Evolutionary conservation across 2,888 invertebrate species (phyloP).

Genomic region (Clistopyga incitator): DNA sequence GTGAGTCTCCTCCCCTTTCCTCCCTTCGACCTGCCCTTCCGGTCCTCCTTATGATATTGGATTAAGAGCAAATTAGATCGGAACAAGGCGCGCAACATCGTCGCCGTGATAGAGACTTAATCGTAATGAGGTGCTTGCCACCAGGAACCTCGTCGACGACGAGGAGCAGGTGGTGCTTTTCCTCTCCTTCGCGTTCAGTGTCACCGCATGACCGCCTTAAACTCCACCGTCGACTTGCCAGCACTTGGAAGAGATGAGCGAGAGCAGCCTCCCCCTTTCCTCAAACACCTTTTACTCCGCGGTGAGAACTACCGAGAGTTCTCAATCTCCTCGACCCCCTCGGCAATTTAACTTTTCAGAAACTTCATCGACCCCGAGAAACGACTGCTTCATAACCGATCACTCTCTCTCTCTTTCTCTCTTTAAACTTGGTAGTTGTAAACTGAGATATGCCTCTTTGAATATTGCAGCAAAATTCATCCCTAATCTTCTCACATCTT

Average conservation of each 20-base stretch:
- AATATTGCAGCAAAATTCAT: not conserved
- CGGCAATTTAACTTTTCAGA: constrained; percentile 56
- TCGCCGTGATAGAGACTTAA: constrained; percentile 53
- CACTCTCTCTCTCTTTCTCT: constrained; percentile 8
- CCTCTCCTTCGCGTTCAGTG: not conserved
- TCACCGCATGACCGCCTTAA: not conserved
- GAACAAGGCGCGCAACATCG: constrained; percentile 30
- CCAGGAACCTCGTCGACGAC: constrained; percentile 12
- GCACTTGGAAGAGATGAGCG: constrained; percentile 8
- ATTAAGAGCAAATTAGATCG: constrained; percentile 62
- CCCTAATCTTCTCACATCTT: not conserved
- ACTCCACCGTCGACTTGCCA: not conserved
- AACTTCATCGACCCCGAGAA: constrained; percentile 40
- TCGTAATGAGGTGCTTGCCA: constrained; percentile 56
- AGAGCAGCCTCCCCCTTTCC: not conserved
- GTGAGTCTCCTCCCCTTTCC: not conserved
- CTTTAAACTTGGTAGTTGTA: constrained; percentile 6
- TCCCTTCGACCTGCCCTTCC: not conserved
- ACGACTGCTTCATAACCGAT: constrained; percentile 5
- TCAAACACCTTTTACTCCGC: not conserved
- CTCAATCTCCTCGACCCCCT: constrained; percentile 14
- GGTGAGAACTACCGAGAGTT: not conserved
- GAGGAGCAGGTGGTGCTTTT: constrained; percentile 24
- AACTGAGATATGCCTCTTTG: not conserved
- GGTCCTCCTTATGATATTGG: constrained; percentile 48